Conservation (phyloP, 2,888 invertebrate genomes). For the Thysanoteuthis rhombus region DNA sequence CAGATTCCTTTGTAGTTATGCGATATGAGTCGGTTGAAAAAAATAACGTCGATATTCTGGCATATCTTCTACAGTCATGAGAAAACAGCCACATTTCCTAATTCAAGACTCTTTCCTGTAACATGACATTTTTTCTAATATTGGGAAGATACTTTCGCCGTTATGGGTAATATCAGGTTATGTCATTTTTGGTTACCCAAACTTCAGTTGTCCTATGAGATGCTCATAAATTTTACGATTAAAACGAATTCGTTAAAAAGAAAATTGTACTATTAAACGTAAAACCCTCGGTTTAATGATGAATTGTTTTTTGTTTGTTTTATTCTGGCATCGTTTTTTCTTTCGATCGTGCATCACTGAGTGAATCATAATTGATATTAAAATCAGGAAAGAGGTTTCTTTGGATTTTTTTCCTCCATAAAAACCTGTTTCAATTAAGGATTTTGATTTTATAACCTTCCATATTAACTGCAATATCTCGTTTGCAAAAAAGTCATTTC, state of each 20-base stretch:
- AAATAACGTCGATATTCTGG: too few species aligned
- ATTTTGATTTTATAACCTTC: conserved; percentile 12
- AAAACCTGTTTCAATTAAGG: background rate
- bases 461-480: background rate
- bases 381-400: background rate
- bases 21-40: too few species aligned
- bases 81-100: too few species aligned
- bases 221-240: background rate
- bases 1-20: too few species aligned
- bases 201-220: too few species aligned
- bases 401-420: background rate
- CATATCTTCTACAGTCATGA: too few species aligned
- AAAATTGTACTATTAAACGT: background rate
- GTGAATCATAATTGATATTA: background rate
- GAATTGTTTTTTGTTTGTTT: background rate
- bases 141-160: too few species aligned
- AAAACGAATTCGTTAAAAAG: background rate
- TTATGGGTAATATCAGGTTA: too few species aligned
- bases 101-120: too few species aligned
- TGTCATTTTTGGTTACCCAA: too few species aligned
- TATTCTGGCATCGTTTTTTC: background rate
- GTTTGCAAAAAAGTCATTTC: background rate
- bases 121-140: too few species aligned
- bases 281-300: background rate
- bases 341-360: background rate